Percentiles rank a stretch among this genome's conserved stretches.
These are phyloP conservation scores for Lepidocolaptes lacrymiger DNA, from an alignment of 2,797 vertebrate species.

Conservation along the genomic window DNA sequence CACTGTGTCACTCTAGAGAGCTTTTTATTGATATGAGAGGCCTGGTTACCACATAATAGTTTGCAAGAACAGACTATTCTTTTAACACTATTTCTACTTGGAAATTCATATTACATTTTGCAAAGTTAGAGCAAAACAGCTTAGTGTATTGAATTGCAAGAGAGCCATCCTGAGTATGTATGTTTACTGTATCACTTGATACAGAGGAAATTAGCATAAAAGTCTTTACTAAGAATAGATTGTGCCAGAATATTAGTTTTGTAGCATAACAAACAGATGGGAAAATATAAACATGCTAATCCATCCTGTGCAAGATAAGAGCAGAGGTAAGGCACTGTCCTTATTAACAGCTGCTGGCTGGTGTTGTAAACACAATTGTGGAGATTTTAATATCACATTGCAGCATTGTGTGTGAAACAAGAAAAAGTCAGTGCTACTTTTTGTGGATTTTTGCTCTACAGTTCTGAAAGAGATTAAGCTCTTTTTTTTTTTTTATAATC, in stretches of 20 bases:
- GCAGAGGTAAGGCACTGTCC: constrained; percentile 1
- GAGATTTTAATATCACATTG: background rate
- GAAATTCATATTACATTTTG: background rate
- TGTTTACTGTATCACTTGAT: constrained; percentile 32
- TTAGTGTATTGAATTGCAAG: background rate
- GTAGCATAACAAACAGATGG: background rate
- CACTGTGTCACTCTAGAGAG: background rate
- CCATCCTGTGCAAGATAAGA: background rate
- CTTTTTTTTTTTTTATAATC: background rate
- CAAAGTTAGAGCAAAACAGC: constrained; percentile 14
- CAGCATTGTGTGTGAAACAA: background rate
- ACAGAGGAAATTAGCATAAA: constrained; percentile 27
- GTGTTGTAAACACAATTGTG: background rate
- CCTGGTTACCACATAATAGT: background rate
- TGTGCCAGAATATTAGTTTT: constrained; percentile 27
- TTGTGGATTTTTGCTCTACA: background rate
- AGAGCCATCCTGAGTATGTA: background rate
- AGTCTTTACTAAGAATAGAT: background rate
- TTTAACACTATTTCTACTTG: constrained; percentile 1
- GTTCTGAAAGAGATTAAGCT: background rate
- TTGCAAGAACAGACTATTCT: constrained; percentile 1
- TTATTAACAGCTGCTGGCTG: constrained; percentile 23
- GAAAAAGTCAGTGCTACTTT: background rate
- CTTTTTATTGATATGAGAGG: background rate
- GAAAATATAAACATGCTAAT: constrained; percentile 25